Base-by-base conservation (phyloP, 2,113 vertebrate species). In the Amblyopsis rosae region DNA sequence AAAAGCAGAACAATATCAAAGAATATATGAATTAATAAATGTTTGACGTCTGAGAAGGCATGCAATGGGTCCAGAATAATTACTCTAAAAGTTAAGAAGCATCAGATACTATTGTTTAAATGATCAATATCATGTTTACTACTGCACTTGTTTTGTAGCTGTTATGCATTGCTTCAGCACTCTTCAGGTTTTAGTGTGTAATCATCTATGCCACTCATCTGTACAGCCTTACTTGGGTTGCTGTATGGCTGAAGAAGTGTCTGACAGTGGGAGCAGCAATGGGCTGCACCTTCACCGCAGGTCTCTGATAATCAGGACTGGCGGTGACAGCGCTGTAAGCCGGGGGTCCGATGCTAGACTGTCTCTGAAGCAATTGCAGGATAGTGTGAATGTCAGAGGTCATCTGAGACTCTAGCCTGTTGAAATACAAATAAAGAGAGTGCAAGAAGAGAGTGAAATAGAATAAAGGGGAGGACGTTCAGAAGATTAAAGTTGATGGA, bases 321-420 rank as follows among this genome's bases (percentile, higher is more conserved):
- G 94, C 92, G 3, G 96, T 95, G 69, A 99, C 96, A 83, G 93
- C 92, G 75, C 95, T 99, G 53, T 99, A 99, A 65, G 97, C 95
- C 8, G 98, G 98, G 5, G 98, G 98, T n/a, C 96, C 95, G 56
- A 93, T 86, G 0, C 94, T 78, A 1, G 93, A 89, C 88, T 98
- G 96, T 82, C 94, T 96, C 86, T 98, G 98, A 65, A 99, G 90
- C 68, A 99, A 91, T 85, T 96, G 96, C 74, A 99, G 91, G 81
- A 99, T 97, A 67, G 92, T 93, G 86, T 99, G 96, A 77, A 99
- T 97, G 47, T 99, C 98, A 63, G 95, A 89, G 47, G 95, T 95
- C 95, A 99, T 95, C 86, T 99, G 98, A 72, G 95, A 95, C 92
- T 99, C 98, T 74, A 99, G 90, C 88, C 98, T 99, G 71, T 67